Percentiles rank a stretch among this genome's conserved stretches.
Conservation (phyloP, 2,113 vertebrate genomes). For the Melospiza melodia region DNA sequence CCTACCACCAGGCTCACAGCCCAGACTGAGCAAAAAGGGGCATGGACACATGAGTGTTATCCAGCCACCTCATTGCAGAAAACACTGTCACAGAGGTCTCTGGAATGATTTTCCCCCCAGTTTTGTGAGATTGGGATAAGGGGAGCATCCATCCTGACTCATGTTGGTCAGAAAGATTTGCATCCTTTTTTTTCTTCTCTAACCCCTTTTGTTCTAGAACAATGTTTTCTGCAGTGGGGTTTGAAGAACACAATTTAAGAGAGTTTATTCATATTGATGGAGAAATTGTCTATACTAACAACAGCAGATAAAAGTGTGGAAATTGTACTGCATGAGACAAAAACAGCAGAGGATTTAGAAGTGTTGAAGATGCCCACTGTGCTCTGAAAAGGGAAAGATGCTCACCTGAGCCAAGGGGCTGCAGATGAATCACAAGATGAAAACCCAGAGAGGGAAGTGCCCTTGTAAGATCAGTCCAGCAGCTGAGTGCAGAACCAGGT, state of each 20-base stretch:
- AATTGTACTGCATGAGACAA: neutral
- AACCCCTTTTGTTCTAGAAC: neutral
- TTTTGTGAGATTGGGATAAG: neutral
- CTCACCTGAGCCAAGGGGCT: neutral
- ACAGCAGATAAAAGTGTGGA: neutral
- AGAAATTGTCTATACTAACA: neutral
- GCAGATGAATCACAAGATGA: neutral
- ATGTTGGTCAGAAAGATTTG: neutral
- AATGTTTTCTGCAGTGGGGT: rapidly evolving
- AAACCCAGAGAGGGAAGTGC: neutral
- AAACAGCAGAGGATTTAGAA: neutral
- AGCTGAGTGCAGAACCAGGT: neutral
- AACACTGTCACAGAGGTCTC: rapidly evolving
- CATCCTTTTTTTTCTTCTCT: too few species aligned
- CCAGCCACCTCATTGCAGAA: neutral
- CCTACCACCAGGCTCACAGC: neutral
- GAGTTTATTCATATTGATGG: neutral
- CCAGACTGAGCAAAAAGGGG: rapidly evolving
- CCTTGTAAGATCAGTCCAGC: neutral
- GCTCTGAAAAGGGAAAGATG: neutral
- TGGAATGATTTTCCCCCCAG: too few species aligned
- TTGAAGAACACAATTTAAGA: neutral
- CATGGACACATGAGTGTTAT: neutral
- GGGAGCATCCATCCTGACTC: neutral
- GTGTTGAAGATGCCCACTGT: neutral